These are phyloP conservation scores for Elmis aenea DNA, from an alignment of 2,888 invertebrate species.

Conservation along the genomic window DNA sequence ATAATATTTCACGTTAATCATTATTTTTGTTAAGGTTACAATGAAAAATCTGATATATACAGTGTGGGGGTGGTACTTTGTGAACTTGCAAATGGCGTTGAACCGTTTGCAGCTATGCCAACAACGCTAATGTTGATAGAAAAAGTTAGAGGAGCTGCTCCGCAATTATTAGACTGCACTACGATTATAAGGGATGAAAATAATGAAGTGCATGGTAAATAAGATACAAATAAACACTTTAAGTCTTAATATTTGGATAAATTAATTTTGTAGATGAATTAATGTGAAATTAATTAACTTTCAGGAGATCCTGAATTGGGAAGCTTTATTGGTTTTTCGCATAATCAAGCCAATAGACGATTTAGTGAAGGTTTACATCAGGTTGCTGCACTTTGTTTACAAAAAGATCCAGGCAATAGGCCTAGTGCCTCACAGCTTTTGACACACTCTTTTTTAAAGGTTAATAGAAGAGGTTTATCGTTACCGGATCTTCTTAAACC, in stretches of 20 bases:
- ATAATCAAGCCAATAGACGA: conserved; percentile 53
- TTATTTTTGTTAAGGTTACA: conserved; percentile 77
- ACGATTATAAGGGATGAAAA: conserved; percentile 56
- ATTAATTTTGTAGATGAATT: no score
- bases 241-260: no score
- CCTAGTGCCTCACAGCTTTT: conserved; percentile 67
- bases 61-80: conserved; percentile 84
- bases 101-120: conserved; percentile 80
- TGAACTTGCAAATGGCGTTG: conserved; percentile 83
- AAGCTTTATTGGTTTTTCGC: conserved; percentile 31
- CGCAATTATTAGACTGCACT: conserved; percentile 68
- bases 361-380: conserved; percentile 76
- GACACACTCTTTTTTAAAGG: conserved; percentile 72
- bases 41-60: conserved; percentile 86
- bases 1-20: no score
- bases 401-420: conserved; percentile 62
- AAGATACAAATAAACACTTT: not conserved
- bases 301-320: conserved; percentile 35
- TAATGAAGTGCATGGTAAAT: conserved; percentile 37
- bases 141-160: conserved; percentile 75
- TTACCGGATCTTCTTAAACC: conserved; percentile 62
- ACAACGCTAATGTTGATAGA: conserved; percentile 89
- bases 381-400: conserved; percentile 67
- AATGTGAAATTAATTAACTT: conserved; percentile 7
- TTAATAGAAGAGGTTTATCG: conserved; percentile 56